Conservation (phyloP, 2,113 vertebrate genomes). For the Callionymus lyra region DNA sequence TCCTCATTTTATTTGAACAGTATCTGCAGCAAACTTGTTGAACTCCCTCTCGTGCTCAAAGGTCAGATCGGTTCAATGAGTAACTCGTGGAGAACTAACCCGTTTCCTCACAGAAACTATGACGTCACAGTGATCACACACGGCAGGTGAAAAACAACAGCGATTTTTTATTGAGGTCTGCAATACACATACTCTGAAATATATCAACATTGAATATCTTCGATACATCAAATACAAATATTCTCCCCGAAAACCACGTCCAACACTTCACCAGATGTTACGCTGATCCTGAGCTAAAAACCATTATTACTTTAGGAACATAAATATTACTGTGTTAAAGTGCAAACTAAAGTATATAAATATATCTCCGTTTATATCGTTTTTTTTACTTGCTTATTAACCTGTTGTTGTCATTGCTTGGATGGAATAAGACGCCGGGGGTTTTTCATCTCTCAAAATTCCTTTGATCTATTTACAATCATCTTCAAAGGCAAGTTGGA, state of each 20-base stretch:
- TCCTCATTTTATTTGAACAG: no score
- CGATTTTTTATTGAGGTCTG: conserved; percentile 51
- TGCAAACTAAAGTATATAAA: conserved; percentile 25
- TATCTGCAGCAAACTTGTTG: no score
- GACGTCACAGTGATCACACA: no score
- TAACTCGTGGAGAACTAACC: no score
- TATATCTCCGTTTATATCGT: conserved; percentile 3
- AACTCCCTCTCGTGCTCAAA: no score
- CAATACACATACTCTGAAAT: conserved; percentile 59
- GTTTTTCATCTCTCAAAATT: conserved; percentile 28
- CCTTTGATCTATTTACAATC: conserved; percentile 14
- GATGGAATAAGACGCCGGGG: conserved; percentile 48
- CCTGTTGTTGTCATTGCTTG: conserved; percentile 27
- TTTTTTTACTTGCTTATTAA: conserved; percentile 13
- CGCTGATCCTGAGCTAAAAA: conserved; percentile 42
- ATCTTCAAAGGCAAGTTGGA: conserved; percentile 17
- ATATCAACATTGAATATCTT: conserved; percentile 58
- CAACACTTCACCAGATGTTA: conserved; percentile 29
- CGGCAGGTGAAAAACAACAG: conserved; percentile 39
- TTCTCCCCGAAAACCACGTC: conserved; percentile 42
- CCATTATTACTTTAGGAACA: conserved; percentile 14
- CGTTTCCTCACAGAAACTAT: no score
- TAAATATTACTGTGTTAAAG: conserved; percentile 27
- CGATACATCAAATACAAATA: conserved; percentile 62
- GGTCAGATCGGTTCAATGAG: no score